A percentile compares a stretch with the other conserved stretches of the same genome.
These are phyloP conservation scores for Parapsyche elsis DNA, from an alignment of 1,140 invertebrate genomes.

Conservation along the genomic window DNA sequence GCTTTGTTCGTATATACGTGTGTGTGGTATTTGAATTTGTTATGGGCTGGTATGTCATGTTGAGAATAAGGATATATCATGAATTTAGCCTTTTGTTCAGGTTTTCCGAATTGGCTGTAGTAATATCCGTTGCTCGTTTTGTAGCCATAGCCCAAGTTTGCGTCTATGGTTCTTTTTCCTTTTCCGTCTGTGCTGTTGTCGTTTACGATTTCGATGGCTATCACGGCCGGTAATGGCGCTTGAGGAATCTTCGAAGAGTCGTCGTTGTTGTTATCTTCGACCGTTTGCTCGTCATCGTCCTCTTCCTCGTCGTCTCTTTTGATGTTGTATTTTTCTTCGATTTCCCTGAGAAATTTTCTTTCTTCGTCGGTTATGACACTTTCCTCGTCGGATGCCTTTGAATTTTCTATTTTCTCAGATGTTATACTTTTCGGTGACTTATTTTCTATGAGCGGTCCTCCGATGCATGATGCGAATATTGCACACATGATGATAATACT, in stretches of 20 bases:
- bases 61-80: slow-evolving; percentile 72
- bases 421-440: slow-evolving; percentile 2
- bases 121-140: slow-evolving; percentile 66
- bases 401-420: slow-evolving; percentile 61
- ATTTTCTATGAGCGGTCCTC: slow-evolving; percentile 20
- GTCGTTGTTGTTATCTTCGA: slow-evolving; percentile 42
- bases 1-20: slow-evolving; percentile 40
- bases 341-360: slow-evolving; percentile 64
- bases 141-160: slow-evolving; percentile 69
- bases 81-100: slow-evolving; percentile 66
- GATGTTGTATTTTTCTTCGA: slow-evolving; percentile 64
- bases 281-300: slow-evolving; percentile 39
- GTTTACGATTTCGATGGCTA: slow-evolving; percentile 71
- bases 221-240: slow-evolving; percentile 65
- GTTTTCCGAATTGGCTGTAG: slow-evolving; percentile 65
- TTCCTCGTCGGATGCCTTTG: slow-evolving; percentile 38
- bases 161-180: slow-evolving; percentile 70
- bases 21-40: slow-evolving; percentile 36
- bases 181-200: slow-evolving; percentile 65
- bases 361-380: slow-evolving; percentile 62
- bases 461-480: slow-evolving; percentile 3
- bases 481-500: slow-evolving; percentile 57
- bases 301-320: slow-evolving; percentile 52
- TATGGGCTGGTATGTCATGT: slow-evolving; percentile 66
- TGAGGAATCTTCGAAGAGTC: slow-evolving; percentile 54